phyloP scores from a whole-genome alignment of 2,113 vertebrate genomes.

The Buteo buteo region DNA sequence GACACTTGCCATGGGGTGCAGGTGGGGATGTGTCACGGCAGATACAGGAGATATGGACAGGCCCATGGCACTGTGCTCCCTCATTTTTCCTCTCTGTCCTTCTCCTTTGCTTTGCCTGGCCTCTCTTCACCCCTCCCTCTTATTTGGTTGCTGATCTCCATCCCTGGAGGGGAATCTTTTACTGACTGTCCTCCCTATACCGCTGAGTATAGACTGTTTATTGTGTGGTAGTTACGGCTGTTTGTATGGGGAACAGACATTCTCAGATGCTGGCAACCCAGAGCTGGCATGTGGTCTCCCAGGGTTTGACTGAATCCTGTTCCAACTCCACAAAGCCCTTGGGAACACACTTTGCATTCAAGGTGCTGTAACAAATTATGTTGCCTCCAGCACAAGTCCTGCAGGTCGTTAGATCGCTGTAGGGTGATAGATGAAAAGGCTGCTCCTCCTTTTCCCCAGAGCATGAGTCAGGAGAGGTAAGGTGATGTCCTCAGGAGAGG shows the following conservation, averaged over 20 bases:
- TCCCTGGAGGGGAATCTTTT: neutral
- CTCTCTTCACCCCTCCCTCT: neutral
- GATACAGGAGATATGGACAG: neutral
- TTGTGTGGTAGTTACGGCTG: neutral
- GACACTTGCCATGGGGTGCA: fast-evolving
- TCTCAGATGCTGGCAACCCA: neutral
- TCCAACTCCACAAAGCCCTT: neutral
- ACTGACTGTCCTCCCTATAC: neutral
- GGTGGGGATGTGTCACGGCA: fast-evolving
- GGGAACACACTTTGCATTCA: neutral
- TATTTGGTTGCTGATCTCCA: neutral
- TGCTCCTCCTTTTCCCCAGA: neutral
- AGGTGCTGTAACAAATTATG: neutral
- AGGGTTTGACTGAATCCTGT: neutral
- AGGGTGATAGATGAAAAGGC: neutral
- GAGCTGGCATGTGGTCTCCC: neutral
- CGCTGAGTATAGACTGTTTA: neutral
- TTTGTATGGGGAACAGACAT: neutral
- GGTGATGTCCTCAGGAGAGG: neutral
- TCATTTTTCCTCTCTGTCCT: neutral
- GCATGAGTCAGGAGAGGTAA: neutral
- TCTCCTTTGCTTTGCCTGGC: neutral
- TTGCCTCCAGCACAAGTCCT: neutral
- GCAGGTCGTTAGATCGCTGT: neutral
- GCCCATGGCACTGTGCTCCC: neutral